Conservation (phyloP, 2,113 vertebrate species). For the Tychaedon coryphoeus region DNA sequence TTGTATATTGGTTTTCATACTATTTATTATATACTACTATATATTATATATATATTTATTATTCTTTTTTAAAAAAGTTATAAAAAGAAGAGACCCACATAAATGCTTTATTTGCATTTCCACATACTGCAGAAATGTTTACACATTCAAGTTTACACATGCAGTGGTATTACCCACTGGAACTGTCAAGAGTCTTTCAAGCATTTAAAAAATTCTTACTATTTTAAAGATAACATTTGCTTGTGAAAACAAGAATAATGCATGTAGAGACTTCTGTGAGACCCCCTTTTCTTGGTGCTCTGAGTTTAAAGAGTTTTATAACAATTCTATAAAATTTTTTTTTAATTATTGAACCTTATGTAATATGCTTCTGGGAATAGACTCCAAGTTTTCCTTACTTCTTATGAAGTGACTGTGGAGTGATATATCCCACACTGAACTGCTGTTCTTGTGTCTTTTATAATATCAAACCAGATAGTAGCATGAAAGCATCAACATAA, state of each 20-base stretch:
- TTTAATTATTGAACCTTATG: background rate
- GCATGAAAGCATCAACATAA: constrained; percentile 45
- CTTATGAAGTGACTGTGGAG: background rate
- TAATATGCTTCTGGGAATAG: background rate
- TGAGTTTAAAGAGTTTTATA: background rate
- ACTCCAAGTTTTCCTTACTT: background rate
- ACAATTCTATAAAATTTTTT: background rate
- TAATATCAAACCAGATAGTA: constrained; percentile 61
- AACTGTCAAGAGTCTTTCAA: background rate
- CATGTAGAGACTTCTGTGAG: background rate
- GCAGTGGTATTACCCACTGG: background rate
- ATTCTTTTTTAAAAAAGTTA: background rate
- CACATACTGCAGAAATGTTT: background rate
- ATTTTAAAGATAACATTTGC: background rate
- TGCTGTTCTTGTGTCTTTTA: constrained; percentile 28
- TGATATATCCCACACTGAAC: constrained; percentile 17
- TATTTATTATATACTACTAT: background rate
- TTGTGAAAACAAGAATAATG: background rate
- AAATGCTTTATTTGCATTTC: background rate
- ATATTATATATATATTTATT: background rate
- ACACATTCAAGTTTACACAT: background rate
- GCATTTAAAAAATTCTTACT: background rate
- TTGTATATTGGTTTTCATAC: background rate
- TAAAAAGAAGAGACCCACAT: background rate
- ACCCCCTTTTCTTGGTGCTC: background rate